These are phyloP conservation scores for Danio albolineatus DNA, from an alignment of 2,797 vertebrate genomes.

Conservation along the genomic window DNA sequence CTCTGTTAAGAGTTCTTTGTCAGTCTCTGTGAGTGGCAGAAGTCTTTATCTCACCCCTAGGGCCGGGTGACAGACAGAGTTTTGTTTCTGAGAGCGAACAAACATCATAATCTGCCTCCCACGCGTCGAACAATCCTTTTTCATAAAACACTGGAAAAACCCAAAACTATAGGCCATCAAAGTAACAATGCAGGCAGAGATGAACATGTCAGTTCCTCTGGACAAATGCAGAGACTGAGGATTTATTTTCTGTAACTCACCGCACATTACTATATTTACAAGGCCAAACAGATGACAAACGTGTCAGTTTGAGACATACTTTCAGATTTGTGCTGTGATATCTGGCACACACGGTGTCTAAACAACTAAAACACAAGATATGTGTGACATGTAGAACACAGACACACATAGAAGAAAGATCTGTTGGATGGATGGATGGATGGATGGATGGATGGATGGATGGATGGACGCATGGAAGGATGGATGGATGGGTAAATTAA, in stretches of 20 bases:
- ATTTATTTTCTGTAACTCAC: neutral
- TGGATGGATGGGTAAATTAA: too few species aligned
- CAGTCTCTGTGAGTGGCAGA: constrained; percentile 37
- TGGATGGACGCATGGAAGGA: too few species aligned
- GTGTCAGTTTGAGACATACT: neutral
- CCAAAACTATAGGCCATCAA: constrained; percentile 1
- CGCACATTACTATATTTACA: neutral
- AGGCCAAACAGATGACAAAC: neutral
- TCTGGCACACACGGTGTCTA: neutral
- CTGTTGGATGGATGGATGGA: too few species aligned
- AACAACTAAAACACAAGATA: neutral
- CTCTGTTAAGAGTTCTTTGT: constrained; percentile 31
- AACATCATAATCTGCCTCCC: constrained; percentile 59
- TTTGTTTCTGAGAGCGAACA: constrained; percentile 48
- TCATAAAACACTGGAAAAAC: constrained; percentile 28
- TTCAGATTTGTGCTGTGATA: neutral
- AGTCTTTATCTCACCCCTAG: constrained; percentile 25
- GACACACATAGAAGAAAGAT: too few species aligned
- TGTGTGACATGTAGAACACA: neutral
- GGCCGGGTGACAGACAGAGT: constrained; percentile 42
- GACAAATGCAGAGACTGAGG: constrained; percentile 15
- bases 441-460: too few species aligned
- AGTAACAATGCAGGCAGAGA: constrained; percentile 19
- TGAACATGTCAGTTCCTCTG: constrained; percentile 38
- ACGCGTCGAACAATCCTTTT: constrained; percentile 49